Base-by-base conservation (phyloP, 1,140 invertebrate genomes). In the Nilaparvata lugens region DNA sequence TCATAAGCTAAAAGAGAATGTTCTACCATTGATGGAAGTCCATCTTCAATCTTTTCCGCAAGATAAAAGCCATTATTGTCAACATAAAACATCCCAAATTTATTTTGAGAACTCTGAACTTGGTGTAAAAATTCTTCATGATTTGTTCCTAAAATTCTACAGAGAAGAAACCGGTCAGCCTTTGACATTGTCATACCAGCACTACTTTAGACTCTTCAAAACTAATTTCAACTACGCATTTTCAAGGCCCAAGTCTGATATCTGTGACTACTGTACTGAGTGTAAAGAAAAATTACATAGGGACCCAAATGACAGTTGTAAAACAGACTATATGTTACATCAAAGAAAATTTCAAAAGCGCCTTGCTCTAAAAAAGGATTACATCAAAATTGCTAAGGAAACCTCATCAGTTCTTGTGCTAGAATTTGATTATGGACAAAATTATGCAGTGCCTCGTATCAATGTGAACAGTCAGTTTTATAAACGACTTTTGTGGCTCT, bases 341-440 rank as follows among this genome's bases (percentile, higher is more conserved):
- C 25, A 61, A 23, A 52, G 54, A 45, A 58, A 57, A 56, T 54
- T 25, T 56, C 14, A 61, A 38, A 23, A 35, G 45, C 38, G 54
- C 14, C 54, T 56, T 48, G 23, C 43, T 31, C 19, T 58, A 38
- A 57, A 43, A 57, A 38, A 56, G 38, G 42, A 61, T 28, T 61
- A 61, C 24, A 24, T 31, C 53, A 57, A 19, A 16, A 61, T 42
- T 24, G 38, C 54, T 23, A 40, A 43, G 28, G 28, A 28, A 56
- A 45, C 14, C 19, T 31, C 25, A 45, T 24, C n/a, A 16, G 24
- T 14, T 56, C 18, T 24, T 55, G 63, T 64, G 3, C 19, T 64
- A 4, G 63, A 64, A 35, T 64, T 64, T 45, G 63, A 64, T 48
- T 64, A 64, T 31, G 51, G 38, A 23, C 60, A 64, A 42, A 64